phyloP scores from a whole-genome alignment of 92 coral and sea anemone genomes.

The Epizoanthus scotinus region DNA sequence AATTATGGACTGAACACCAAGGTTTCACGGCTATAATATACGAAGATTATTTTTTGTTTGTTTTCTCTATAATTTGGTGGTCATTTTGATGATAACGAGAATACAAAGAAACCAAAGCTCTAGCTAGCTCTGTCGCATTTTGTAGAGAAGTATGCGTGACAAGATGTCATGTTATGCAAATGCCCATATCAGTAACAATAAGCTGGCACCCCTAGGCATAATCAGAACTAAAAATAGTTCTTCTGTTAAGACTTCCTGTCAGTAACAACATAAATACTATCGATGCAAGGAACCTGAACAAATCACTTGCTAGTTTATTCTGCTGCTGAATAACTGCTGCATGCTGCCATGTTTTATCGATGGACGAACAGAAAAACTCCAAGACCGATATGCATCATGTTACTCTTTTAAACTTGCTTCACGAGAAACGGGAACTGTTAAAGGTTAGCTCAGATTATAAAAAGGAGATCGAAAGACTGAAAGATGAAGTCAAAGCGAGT shows the following conservation, averaged over 20 bases:
- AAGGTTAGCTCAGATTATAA: slow-evolving; percentile 58
- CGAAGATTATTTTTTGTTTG: no score
- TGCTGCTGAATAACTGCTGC: no score
- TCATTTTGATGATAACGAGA: no score
- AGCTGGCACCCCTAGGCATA: slow-evolving; percentile 12
- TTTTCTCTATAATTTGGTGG: no score
- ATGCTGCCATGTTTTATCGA: slow-evolving; percentile 38
- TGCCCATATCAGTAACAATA: no score
- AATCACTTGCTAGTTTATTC: slow-evolving; percentile 23
- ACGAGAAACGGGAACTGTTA: slow-evolving; percentile 57
- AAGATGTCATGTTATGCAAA: no score
- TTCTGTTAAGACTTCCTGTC: slow-evolving; percentile 18
- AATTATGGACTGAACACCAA: no score
- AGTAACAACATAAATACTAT: neutral
- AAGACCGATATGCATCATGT: slow-evolving; percentile 31
- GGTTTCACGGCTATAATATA: no score
- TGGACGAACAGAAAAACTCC: slow-evolving; percentile 33
- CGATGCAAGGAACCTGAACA: neutral
- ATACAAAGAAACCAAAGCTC: no score
- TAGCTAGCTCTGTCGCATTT: no score
- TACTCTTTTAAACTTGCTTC: slow-evolving; percentile 47
- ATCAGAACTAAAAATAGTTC: slow-evolving; percentile 24
- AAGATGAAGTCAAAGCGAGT: slow-evolving; percentile 42
- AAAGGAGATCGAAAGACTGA: slow-evolving; percentile 50
- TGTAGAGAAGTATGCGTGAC: no score